Percentiles rank a stretch among this genome's conserved stretches.
Conservation (phyloP, 2,888 invertebrate species). For the Tridacna crocea region DNA sequence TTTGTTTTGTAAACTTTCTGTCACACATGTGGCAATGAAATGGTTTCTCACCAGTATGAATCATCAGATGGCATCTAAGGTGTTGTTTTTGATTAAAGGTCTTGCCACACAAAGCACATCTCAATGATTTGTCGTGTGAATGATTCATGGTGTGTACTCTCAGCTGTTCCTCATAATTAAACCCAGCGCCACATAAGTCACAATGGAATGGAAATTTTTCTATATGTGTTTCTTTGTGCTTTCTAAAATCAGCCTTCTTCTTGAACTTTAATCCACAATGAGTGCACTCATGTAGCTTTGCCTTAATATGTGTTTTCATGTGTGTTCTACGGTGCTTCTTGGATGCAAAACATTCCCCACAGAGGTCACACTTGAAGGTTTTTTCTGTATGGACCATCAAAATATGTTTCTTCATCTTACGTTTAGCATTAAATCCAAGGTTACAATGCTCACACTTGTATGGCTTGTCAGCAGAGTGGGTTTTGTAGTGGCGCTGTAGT, state of each 20-base stretch:
- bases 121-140: background rate
- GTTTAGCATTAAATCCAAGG: background rate
- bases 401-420: constrained; percentile 10
- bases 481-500: constrained; percentile 8
- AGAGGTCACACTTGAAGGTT: constrained; percentile 1
- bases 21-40: background rate
- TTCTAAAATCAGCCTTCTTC: background rate
- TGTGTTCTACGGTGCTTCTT: constrained; percentile 4
- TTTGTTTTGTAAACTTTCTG: constrained; percentile 1
- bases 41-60: constrained; percentile 9
- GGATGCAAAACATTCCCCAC: constrained; percentile 1
- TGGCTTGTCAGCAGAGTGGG: background rate
- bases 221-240: constrained; percentile 4
- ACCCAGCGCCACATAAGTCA: background rate
- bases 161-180: background rate
- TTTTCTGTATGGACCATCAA: constrained; percentile 2
- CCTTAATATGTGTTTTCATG: constrained; percentile 7
- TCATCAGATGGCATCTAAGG: constrained; percentile 7
- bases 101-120: background rate
- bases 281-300: background rate
- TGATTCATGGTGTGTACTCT: background rate
- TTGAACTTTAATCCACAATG: background rate
- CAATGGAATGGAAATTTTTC: background rate
- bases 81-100: constrained; percentile 10
- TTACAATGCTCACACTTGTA: constrained; percentile 9